phyloP scores from a whole-genome alignment of 37 sponge, comb jelly and placozoan genomes.

The Trichoplax adhaerens region DNA sequence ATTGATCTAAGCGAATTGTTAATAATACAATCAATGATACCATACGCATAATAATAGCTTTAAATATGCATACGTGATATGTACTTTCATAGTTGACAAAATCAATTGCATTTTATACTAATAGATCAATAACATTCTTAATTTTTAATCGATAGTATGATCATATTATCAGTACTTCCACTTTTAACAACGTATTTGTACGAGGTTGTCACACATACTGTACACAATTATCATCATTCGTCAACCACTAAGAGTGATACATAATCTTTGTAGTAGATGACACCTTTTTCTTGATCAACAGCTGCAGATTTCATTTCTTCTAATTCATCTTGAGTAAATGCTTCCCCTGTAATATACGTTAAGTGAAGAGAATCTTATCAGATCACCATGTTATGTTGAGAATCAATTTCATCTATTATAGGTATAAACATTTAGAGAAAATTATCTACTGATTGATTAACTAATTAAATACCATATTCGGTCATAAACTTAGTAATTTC shows the following conservation, averaged over 20 bases:
- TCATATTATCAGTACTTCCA: too few relatives aligned
- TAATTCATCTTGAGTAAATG: constrained; percentile 53
- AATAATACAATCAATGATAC: too few relatives aligned
- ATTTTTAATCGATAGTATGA: too few relatives aligned
- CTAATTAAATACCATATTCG: constrained; percentile 43
- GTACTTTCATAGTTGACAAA: too few relatives aligned
- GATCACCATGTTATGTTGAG: neutral
- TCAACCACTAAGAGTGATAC: constrained; percentile 48
- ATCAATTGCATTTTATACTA: too few relatives aligned
- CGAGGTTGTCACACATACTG: too few relatives aligned
- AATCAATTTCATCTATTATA: neutral
- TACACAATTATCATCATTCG: neutral
- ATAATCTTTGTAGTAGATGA: constrained; percentile 51
- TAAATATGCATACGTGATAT: too few relatives aligned
- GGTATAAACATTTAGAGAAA: neutral
- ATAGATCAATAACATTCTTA: too few relatives aligned
- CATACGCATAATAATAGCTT: too few relatives aligned
- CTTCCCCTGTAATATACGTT: neutral
- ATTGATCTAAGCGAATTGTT: too few relatives aligned
- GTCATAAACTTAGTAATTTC: constrained; percentile 54
- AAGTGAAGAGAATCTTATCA: neutral
- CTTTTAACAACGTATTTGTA: too few relatives aligned
- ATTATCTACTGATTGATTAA: neutral
- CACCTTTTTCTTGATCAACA: constrained; percentile 45
- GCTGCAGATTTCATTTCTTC: constrained; percentile 80